Evolutionary conservation across 1,140 invertebrate species (phyloP), one percentile per base, ranked within the genome.

Genomic region (Mamestra configurata): DNA sequence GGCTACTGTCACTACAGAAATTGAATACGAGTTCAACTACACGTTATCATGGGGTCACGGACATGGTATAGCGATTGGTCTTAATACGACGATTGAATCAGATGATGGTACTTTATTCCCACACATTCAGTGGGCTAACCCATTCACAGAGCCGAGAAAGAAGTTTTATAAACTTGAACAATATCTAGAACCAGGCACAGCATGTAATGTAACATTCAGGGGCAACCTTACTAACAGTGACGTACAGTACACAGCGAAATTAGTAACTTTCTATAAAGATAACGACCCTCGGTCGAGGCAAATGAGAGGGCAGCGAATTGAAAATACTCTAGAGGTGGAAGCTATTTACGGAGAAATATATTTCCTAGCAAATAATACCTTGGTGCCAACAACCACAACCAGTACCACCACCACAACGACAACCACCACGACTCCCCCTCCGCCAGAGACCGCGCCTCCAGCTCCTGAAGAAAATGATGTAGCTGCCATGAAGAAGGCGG

Each of bases 31-130:
- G 13, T 97, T 96, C 79, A 96, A 96, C 53, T 96, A 97, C 77
- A 96, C 95, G 0, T 92, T 97, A 64, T 97, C 97, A 86, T 98
- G 97, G 97, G 97, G 97, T 27, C 97, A 97, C 77, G 97, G 97
- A 0, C 96, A 97, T 79, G 97, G 96, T 0, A 96, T 98, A 75
- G 95, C 97, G 5, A 97, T 96, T 72, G 97, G 97, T 0, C 90
- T 98, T 64, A 96, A 96, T 73, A 97, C 97, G 10, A 96, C 95
- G 15, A 96, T 98, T 64, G 96, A 92, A 46, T 92, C 97, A 77
- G 94, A 93, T 20, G 96, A 97, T 82, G 96, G 95, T 4, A 95
- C 95, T 0, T 85, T 86, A 35, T 90, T 96, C 4, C 95, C 96
- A 0, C 95, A 96, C 80, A 96, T 97, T 71, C 95, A 96, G 79